Evolutionary conservation across 2,888 invertebrate genomes (phyloP), one percentile per base, ranked within the genome.

Genomic region (Thereva unica): DNA sequence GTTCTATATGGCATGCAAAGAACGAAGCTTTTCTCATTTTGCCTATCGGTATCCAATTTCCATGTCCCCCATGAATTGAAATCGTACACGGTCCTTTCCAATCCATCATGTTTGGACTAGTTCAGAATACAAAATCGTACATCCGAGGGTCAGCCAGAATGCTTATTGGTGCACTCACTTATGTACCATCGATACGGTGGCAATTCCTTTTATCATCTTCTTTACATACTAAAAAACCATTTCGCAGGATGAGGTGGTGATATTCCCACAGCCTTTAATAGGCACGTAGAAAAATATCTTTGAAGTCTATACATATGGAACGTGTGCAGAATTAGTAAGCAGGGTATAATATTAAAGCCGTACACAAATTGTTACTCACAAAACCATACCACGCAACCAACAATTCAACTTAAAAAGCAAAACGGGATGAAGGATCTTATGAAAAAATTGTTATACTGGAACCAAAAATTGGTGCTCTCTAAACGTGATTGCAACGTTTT

Each of bases 251-350:
- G 63, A 54, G 54, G 64, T 57, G 40, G 12, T 34, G 53, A 47
- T 63, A 41, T 63, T 50, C 37, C 50, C 41, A 38, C 61, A 55
- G 47, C 50, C 52, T 53, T 61, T 69, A 69, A 69, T 69, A 61
- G 67, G 67, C 69, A 69, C 69, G 69, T 69, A 69, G 64, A 69
- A 69, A 69, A 67, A 67, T 69, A 69, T 69, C 69, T 69, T 69
- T 69, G 67, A 69, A 69, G 69, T 69, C 69, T 67, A 67, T 69
- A 69, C 67, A 59, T 55, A 65, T 37, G 34, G 69, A 65, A 69
- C 69, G 69, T 69, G 69, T 65, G 12, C 7, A 44, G 69, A 67
- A 69, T 69, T 44, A 49, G 42, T 49, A 69, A 67, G 61, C 45
- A 59, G 50, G 50, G 53, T 45, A 52, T 67, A 66, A 44, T 42